phyloP scores from a whole-genome alignment of 2,113 vertebrate species.

The Oryzias javanicus region DNA sequence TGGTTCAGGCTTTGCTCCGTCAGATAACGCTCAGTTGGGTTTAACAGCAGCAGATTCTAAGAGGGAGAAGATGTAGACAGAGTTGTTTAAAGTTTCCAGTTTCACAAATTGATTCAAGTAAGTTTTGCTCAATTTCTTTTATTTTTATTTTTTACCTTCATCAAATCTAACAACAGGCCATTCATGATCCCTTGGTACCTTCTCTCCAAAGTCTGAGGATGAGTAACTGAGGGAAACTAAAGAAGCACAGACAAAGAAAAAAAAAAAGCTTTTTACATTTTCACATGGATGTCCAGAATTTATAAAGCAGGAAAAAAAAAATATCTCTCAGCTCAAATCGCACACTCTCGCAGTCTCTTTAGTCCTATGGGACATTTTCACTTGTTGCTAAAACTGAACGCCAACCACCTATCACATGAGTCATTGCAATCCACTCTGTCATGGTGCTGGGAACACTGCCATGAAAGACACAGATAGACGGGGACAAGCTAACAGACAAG shows the following conservation, averaged over 20 bases:
- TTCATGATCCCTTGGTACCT: slow-evolving; percentile 95
- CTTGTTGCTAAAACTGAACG: slow-evolving; percentile 59
- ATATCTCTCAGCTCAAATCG: slow-evolving; percentile 21
- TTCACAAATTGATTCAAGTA: neutral
- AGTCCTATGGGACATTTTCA: slow-evolving; percentile 66
- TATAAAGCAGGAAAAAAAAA: slow-evolving; percentile 12
- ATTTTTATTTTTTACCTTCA: slow-evolving; percentile 90
- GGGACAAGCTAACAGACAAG: slow-evolving; percentile 22
- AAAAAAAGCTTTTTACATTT: slow-evolving; percentile 20
- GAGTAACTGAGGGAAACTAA: slow-evolving; percentile 97
- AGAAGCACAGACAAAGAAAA: slow-evolving; percentile 20
- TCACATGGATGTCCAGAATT: slow-evolving; percentile 9
- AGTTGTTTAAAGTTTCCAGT: neutral
- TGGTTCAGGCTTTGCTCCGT: slow-evolving; percentile 98
- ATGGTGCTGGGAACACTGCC: slow-evolving; percentile 68
- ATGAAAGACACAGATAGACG: slow-evolving; percentile 23
- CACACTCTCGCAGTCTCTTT: slow-evolving; percentile 23
- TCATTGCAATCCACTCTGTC: slow-evolving; percentile 72
- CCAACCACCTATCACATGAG: slow-evolving; percentile 70
- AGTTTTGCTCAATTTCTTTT: neutral
- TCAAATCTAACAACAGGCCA: slow-evolving; percentile 93
- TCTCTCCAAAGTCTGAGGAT: slow-evolving; percentile 96
- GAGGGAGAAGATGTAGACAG: slow-evolving; percentile 1
- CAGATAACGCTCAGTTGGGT: slow-evolving; percentile 92
- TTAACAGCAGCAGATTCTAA: slow-evolving; percentile 94